phyloP scores from a whole-genome alignment of 2,888 invertebrate genomes.

The Drosophila neotestacea region DNA sequence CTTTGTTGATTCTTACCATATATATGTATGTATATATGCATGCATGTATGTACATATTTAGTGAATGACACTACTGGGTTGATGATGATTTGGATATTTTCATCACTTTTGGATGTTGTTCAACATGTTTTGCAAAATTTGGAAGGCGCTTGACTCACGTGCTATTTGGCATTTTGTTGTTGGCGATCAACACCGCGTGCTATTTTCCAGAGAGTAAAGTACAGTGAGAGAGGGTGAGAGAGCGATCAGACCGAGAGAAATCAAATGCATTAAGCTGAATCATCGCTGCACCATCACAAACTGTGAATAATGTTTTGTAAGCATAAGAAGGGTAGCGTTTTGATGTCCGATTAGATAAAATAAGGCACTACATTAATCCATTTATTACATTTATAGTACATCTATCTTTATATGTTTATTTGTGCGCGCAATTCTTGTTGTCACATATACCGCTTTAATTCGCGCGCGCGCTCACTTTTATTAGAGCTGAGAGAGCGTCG shows the following conservation, averaged over 20 bases:
- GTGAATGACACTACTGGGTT: constrained; percentile 15
- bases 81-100: constrained; percentile 36
- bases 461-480: not conserved
- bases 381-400: constrained; percentile 1
- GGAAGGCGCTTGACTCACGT: constrained; percentile 50
- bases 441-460: constrained; percentile 20
- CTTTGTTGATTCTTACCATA: not conserved
- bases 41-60: constrained; percentile 4
- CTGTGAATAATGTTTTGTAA: not conserved
- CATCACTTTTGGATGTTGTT: constrained; percentile 26
- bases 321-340: not conserved
- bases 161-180: constrained; percentile 51
- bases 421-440: constrained; percentile 14
- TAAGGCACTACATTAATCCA: constrained; percentile 12
- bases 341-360: constrained; percentile 16
- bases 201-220: constrained; percentile 33
- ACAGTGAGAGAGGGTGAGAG: constrained; percentile 14
- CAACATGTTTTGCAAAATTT: constrained; percentile 43
- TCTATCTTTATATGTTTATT: constrained; percentile 7
- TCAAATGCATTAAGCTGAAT: constrained; percentile 19
- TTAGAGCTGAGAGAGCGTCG: not conserved
- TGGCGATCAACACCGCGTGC: constrained; percentile 54
- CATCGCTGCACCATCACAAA: constrained; percentile 26
- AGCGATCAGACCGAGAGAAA: not conserved
- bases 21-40: not conserved